These are phyloP conservation scores for Calcarius lapponicus DNA, from an alignment of 2,797 vertebrate species.

Conservation along the genomic window DNA sequence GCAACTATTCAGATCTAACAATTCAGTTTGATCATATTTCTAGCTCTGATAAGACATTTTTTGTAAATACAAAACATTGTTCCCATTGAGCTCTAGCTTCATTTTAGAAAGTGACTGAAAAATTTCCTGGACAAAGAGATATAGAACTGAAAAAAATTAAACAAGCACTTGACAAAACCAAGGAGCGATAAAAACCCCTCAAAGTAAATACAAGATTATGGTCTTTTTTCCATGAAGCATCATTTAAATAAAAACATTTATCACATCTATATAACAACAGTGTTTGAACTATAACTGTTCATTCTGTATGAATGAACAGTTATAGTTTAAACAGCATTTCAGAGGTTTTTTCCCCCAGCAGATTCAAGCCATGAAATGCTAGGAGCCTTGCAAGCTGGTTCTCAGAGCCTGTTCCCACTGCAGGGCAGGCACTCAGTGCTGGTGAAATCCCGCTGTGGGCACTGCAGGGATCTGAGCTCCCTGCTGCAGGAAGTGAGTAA, in stretches of 20 bases:
- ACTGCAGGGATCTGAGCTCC: not conserved
- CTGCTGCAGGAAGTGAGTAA: constrained; percentile 59
- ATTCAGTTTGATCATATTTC: not conserved
- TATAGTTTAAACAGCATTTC: not conserved
- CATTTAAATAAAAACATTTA: not conserved
- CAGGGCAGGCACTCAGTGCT: not conserved
- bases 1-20: not conserved
- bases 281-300: not conserved
- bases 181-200: not conserved
- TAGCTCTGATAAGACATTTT: not conserved
- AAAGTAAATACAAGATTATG: not conserved
- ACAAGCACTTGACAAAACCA: not conserved
- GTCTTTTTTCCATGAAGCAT: not conserved
- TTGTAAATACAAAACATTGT: not conserved
- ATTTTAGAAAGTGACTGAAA: not conserved
- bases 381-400: not conserved
- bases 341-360: not conserved
- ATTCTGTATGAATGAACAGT: not conserved
- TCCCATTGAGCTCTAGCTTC: not conserved
- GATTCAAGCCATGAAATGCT: not conserved
- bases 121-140: not conserved
- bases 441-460: not conserved
- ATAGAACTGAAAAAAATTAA: not conserved
- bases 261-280: not conserved
- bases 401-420: not conserved